Percentiles rank a stretch among this genome's conserved stretches.
Conservation (phyloP, 1,140 invertebrate species). For the Paraescarpia echinospica region DNA sequence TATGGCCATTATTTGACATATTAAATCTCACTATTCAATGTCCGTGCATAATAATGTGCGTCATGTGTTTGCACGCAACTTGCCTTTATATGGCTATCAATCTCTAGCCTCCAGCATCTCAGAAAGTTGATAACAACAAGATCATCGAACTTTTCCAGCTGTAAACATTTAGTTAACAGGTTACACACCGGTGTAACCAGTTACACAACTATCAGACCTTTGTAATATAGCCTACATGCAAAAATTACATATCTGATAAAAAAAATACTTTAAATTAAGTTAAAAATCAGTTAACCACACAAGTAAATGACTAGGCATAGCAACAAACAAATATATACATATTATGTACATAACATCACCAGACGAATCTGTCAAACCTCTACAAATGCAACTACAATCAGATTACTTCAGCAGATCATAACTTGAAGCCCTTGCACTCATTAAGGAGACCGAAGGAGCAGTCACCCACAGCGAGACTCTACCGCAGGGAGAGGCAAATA, state of each 20-base stretch:
- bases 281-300: background rate
- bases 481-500: background rate
- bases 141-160: background rate
- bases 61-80: background rate
- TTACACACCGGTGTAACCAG: background rate
- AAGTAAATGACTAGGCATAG: background rate
- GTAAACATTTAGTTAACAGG: background rate
- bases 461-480: too few species aligned
- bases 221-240: background rate
- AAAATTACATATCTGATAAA: background rate
- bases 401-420: background rate
- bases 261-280: background rate
- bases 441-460: background rate
- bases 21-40: background rate
- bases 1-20: background rate
- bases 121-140: background rate
- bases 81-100: too few species aligned
- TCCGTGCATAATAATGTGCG: background rate
- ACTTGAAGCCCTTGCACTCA: background rate
- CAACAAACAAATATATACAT: background rate
- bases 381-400: background rate
- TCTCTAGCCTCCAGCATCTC: too few species aligned
- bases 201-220: background rate
- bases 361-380: background rate
- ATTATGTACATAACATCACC: background rate